Base-by-base conservation (phyloP, 2,797 vertebrate species). In the Cirrhinus mrigala region DNA sequence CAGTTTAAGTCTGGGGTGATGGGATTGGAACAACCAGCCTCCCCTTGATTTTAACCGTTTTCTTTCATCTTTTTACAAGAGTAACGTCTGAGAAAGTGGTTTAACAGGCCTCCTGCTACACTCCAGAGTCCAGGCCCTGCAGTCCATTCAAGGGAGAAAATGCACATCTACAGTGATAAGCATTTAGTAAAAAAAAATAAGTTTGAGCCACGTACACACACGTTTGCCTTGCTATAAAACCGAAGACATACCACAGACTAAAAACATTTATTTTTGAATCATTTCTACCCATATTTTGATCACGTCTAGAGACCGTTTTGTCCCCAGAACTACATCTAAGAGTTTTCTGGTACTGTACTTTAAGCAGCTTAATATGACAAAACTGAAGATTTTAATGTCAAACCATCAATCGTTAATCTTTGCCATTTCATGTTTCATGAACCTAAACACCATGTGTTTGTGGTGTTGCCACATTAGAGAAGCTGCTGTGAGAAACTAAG, bases 391-490 rank as follows among this genome's bases (percentile, higher is more conserved):
- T 18, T 73, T 18, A 48, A 27, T 73, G 70, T 73, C n/a, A 73
- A 46, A 48, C 44, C 15, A 18, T 24, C 46, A 1, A 16, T 27
- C n/a, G 27, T 73, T 16, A 27, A 46, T 50, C 44, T 74, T 74
- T 50, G 15, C 15, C 14, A 7, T 27, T 50, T 50, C n/a, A 48
- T 48, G n/a, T 27, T 50, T 44, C 40, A 50, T 46, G 70, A 52
- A 18, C n/a, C 24, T 74, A 74, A 74, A 74, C 52, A 18, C 24
- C 71, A 74, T 74, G 46, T 74, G 69, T 48, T 71, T 71, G 69
- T 71, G 69, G 16, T 68, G 29, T 29, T 68, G 16, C n/a, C n/a
- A 24, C n/a, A 60, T 16, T 29, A 10, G 15, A 18, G 8, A 66
- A 66, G 6, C 29, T 7, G 16, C 64, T 68, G 29, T 70, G n/a